Percentiles rank a stretch among this genome's conserved stretches.
Conservation (phyloP, 2,113 vertebrate species). For the Anarrhichthys ocellatus region DNA sequence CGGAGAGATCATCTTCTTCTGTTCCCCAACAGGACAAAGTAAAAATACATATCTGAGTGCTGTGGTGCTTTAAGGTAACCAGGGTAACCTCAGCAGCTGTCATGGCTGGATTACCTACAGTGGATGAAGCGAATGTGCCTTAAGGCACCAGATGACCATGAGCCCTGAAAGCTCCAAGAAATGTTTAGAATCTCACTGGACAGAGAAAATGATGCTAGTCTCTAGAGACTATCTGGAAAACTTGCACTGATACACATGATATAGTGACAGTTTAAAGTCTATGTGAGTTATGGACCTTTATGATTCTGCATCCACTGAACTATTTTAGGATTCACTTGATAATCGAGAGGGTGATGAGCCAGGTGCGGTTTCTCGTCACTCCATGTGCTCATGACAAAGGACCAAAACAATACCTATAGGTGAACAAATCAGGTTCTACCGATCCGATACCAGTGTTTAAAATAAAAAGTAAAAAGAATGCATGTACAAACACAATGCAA, state of each 20-base stretch:
- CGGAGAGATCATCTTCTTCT: constrained; percentile 10
- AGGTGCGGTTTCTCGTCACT: background rate
- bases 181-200: background rate
- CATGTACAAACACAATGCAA: background rate
- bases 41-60: background rate
- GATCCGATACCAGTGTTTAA: background rate
- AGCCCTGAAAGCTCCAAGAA: background rate
- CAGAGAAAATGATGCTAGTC: background rate
- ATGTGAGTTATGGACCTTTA: background rate
- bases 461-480: background rate
- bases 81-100: constrained; percentile 19
- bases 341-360: background rate
- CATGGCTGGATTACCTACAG: constrained; percentile 22
- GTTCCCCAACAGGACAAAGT: constrained; percentile 2
- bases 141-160: background rate
- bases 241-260: no score
- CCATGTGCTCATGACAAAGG: background rate
- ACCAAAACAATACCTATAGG: background rate
- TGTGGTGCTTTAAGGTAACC: constrained; percentile 31
- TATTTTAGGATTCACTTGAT: background rate
- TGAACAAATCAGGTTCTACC: no score
- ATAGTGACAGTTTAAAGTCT: background rate
- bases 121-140: background rate
- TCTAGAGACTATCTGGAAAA: background rate
- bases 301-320: background rate